Evolutionary conservation across 2,888 invertebrate genomes (phyloP), one percentile per base, ranked within the genome.

Genomic region (Leucania comma): DNA sequence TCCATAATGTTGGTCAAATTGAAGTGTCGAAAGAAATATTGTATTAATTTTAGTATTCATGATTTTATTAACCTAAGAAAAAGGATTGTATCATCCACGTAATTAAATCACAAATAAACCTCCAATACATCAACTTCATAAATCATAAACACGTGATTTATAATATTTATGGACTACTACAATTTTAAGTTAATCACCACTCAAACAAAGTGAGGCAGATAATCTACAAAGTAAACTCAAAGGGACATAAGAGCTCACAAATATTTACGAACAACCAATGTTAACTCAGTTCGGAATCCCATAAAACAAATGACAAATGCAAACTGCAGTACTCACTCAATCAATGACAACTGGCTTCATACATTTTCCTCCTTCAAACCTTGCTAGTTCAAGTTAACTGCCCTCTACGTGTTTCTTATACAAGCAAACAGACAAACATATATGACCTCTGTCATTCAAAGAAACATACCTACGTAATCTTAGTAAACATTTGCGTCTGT

Each of bases 401-500:
- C 57, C 78, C 80, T 80, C 65, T 68, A 62, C 61, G 26, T 68
- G 62, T 60, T 68, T 70, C 60, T 61, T 53, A 26, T 20, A 1
- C 56, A 63, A 57, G 32, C 38, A 76, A 60, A 72, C 42, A 75
- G 10, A 51, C 56, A 76, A 60, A 72, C 42, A 75, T 5, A 51
- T 51, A 50, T 54, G 80, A 80, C 80, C 80, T 80, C 64, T 64
- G 61, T 56, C 54, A 53, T 76, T 76, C 80, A 69, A 14, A 76
- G 80, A 80, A 80, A 71, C 54, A 54, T 53, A 4, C n/a, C n/a
- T 60, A 72, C 66, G 77, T 69, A 76, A 80, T 59, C 51, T 50
- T 46, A 29, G 72, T 74, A 61, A 73, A 80, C 59, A 63, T 68
- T 61, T 48, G 42, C 29, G 8, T 20, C 5, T 58, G 48, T 57